Conservation (phyloP, 2,797 vertebrate genomes). For the Adelosebastes latens region DNA sequence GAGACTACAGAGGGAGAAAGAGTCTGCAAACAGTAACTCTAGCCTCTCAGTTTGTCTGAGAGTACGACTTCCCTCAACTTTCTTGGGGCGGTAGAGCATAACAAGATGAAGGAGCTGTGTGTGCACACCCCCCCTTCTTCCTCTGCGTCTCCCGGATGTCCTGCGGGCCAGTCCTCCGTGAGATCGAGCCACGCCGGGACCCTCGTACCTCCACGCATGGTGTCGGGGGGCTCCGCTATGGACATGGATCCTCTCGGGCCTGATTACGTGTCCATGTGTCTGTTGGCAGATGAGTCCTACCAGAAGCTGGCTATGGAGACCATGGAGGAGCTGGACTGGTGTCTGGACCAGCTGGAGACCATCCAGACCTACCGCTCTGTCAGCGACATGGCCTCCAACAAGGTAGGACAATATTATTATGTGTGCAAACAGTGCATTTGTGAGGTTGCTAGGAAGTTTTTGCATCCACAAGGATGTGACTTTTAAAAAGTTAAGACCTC, state of each 20-base stretch:
- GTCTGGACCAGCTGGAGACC: constrained; percentile 97
- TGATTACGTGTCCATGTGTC: constrained; percentile 92
- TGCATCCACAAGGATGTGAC: neutral
- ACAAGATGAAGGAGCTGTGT: constrained; percentile 89
- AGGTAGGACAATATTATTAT: constrained; percentile 83
- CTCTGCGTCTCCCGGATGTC: constrained; percentile 61
- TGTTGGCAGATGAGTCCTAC: constrained; percentile 97
- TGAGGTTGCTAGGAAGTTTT: neutral
- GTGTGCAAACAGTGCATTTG: neutral
- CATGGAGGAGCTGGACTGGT: constrained; percentile 98
- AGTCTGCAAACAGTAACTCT: constrained; percentile 61
- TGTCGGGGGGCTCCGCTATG: constrained; percentile 47
- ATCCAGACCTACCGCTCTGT: constrained; percentile 98
- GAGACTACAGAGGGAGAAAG: constrained; percentile 48
- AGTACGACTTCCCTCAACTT: constrained; percentile 59
- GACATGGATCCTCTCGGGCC: constrained; percentile 83
- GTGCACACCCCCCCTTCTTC: constrained; percentile 78
- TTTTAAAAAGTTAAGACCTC: neutral
- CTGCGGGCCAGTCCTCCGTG: constrained; percentile 52
- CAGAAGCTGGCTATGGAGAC: constrained; percentile 98
- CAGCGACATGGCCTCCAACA: constrained; percentile 99
- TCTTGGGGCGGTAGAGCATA: constrained; percentile 58
- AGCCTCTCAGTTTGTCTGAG: constrained; percentile 62
- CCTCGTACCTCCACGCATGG: constrained; percentile 47
- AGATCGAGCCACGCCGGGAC: constrained; percentile 64